A percentile compares a stretch with the other conserved stretches of the same genome.
Evolutionary conservation across 2,888 invertebrate species (phyloP).

Genomic region (Alitta virens): DNA sequence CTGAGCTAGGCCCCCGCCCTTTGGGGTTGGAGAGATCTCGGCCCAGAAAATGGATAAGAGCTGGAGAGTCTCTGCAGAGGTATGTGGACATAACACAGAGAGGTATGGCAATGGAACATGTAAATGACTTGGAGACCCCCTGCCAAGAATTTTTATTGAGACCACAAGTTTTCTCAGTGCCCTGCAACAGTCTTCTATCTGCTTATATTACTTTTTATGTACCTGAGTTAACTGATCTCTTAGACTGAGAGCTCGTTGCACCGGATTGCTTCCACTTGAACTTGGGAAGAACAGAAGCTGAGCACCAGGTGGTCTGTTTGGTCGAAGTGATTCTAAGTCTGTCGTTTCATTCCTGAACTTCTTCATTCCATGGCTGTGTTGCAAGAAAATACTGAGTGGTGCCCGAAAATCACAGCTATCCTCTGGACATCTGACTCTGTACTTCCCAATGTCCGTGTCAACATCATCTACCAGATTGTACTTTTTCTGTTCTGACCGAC

Average conservation of each 20-base stretch:
- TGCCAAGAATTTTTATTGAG: too few relatives aligned
- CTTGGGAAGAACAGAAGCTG: constrained; percentile 8
- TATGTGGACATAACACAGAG: too few relatives aligned
- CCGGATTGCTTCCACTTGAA: background rate
- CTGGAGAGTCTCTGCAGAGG: too few relatives aligned
- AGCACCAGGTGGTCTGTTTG: constrained; percentile 6
- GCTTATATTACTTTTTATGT: too few relatives aligned
- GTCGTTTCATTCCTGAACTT: constrained; percentile 18
- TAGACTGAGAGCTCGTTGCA: constrained; percentile 3
- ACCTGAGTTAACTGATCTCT: constrained; percentile 26
- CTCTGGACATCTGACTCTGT: constrained; percentile 44
- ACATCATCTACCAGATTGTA: constrained; percentile 36
- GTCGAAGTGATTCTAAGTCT: constrained; percentile 28
- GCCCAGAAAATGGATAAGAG: too few relatives aligned
- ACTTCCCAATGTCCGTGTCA: constrained; percentile 24
- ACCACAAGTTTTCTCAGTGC: too few relatives aligned
- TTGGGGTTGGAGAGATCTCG: too few relatives aligned
- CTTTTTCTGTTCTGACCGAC: constrained; percentile 35
- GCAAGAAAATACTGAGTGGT: constrained; percentile 21
- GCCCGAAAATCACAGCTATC: constrained; percentile 30
- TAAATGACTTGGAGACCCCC: too few relatives aligned
- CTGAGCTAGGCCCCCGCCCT: too few relatives aligned
- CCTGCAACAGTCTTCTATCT: too few relatives aligned
- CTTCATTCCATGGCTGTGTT: constrained; percentile 28
- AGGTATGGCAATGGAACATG: too few relatives aligned